phyloP scores from a whole-genome alignment of 2,113 vertebrate species.

The Neolamprologus hecqui region DNA sequence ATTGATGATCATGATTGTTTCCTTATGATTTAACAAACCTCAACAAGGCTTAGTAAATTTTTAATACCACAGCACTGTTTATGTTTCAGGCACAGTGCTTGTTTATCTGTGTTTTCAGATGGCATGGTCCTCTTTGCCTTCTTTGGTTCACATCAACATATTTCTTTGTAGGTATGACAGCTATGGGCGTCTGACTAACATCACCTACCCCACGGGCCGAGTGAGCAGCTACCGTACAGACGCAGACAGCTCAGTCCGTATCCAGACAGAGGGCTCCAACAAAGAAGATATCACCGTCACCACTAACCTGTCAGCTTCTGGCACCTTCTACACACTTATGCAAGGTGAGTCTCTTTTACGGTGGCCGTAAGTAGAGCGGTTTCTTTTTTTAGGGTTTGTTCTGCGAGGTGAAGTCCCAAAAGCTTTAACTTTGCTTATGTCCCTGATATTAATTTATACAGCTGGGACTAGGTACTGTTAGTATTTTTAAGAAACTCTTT shows the following conservation, averaged over 20 bases:
- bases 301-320: constrained; percentile 93
- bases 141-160: background rate
- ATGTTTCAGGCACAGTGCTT: background rate
- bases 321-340: constrained; percentile 93
- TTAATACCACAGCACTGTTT: background rate
- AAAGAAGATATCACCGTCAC: constrained; percentile 94
- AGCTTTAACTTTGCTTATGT: background rate
- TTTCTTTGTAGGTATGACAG: constrained; percentile 82
- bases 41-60: background rate
- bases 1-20: background rate
- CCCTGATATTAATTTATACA: background rate
- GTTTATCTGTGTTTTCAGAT: background rate
- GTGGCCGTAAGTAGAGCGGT: background rate
- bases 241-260: constrained; percentile 84
- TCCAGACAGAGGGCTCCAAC: constrained; percentile 89
- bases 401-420: background rate
- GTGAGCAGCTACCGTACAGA: constrained; percentile 94
- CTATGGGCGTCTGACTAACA: constrained; percentile 92
- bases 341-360: constrained; percentile 77
- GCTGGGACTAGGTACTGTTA: background rate
- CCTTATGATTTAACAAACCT: background rate
- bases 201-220: constrained; percentile 93
- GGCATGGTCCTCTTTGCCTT: background rate
- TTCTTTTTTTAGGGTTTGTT: background rate
- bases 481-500: background rate